Conservation (phyloP, 2,113 vertebrate genomes). For the Caranx melampygus region DNA sequence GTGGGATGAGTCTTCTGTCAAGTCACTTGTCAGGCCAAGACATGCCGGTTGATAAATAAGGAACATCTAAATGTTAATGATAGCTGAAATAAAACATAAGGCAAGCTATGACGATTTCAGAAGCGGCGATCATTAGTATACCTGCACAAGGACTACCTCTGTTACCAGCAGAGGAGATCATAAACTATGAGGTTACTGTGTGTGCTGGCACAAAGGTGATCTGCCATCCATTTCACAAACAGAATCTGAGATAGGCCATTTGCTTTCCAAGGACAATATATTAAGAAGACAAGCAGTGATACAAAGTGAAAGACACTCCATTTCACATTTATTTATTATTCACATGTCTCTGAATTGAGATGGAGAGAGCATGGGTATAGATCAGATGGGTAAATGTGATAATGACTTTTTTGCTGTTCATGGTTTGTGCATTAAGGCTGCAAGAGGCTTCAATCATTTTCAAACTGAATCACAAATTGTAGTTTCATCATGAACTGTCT, state of each 20-base stretch:
- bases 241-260: slow-evolving; percentile 12
- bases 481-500: neutral
- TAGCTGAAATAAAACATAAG: neutral
- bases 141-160: neutral
- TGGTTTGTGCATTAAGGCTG: neutral
- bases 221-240: slow-evolving; percentile 7
- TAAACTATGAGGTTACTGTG: neutral
- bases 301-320: neutral
- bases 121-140: slow-evolving; percentile 1
- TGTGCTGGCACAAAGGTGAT: neutral
- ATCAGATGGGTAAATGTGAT: neutral
- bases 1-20: slow-evolving; percentile 17
- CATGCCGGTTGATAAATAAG: slow-evolving; percentile 12
- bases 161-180: slow-evolving; percentile 4
- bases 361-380: neutral
- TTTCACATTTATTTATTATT: neutral
- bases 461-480: neutral
- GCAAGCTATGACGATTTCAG: neutral
- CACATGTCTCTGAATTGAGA: neutral
- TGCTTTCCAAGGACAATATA: slow-evolving; percentile 9
- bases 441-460: neutral
- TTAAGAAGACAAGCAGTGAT: neutral
- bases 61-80: slow-evolving; percentile 1
- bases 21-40: slow-evolving; percentile 2
- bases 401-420: neutral